A percentile compares a stretch with the other conserved stretches of the same genome.
These are phyloP conservation scores for Vicugna pacos DNA, from an alignment of 2,113 vertebrate genomes.

Conservation along the genomic window DNA sequence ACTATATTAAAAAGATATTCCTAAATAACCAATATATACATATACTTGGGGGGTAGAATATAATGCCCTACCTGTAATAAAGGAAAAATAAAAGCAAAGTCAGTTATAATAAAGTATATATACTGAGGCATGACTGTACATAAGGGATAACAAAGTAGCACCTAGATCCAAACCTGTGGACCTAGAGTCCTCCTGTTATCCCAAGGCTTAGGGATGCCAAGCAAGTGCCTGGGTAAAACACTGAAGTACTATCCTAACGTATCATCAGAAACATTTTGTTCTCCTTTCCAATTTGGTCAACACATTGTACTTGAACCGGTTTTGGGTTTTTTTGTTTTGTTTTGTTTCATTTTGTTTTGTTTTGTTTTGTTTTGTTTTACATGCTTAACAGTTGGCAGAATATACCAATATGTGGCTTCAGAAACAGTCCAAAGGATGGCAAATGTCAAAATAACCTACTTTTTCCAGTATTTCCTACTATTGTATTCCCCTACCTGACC, in stretches of 20 bases:
- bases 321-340: not conserved
- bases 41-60: not conserved
- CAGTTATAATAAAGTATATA: slow-evolving; percentile 37
- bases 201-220: not conserved
- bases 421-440: slow-evolving; percentile 48
- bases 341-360: slow-evolving; percentile 28
- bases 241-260: not conserved
- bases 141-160: not conserved
- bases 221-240: not conserved
- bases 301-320: not conserved
- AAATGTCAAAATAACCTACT: not conserved
- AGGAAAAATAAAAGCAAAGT: slow-evolving; percentile 46
- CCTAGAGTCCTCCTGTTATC: not conserved
- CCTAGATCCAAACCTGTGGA: not conserved
- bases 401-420: not conserved
- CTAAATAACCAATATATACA: slow-evolving; percentile 46
- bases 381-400: slow-evolving; percentile 8
- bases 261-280: not conserved
- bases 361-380: slow-evolving; percentile 20
- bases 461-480: slow-evolving; percentile 42
- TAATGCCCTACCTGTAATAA: not conserved
- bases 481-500: not conserved
- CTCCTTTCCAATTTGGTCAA: slow-evolving; percentile 15
- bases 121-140: not conserved
- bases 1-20: slow-evolving; percentile 23